A percentile compares a stretch with the other conserved stretches of the same genome.
Conservation (phyloP, 2,113 vertebrate species). For the Amphiprion ocellaris region DNA sequence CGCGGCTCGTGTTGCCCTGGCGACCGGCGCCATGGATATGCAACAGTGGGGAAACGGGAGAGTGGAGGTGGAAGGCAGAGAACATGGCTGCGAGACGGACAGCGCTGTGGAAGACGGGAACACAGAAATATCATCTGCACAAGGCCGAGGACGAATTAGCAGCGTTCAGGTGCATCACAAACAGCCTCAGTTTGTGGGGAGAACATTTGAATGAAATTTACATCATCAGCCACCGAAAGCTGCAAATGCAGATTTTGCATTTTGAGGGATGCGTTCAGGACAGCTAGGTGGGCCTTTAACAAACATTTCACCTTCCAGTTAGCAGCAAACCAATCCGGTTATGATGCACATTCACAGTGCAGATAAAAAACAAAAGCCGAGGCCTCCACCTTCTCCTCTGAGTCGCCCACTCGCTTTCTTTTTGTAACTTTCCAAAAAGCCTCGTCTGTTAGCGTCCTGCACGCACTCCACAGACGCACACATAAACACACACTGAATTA, state of each 20-base stretch:
- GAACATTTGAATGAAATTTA: constrained; percentile 74
- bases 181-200: neutral
- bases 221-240: constrained; percentile 31
- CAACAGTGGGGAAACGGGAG: constrained; percentile 66
- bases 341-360: neutral
- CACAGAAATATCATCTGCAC: too few species aligned
- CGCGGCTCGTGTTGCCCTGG: constrained; percentile 77
- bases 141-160: too few species aligned
- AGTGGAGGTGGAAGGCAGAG: constrained; percentile 56
- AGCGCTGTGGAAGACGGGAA: neutral
- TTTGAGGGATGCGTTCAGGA: neutral
- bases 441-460: constrained; percentile 22
- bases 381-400: constrained; percentile 31
- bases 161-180: neutral
- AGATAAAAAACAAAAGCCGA: neutral
- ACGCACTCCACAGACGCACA: constrained; percentile 55
- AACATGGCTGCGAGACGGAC: neutral
- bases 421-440: constrained; percentile 59
- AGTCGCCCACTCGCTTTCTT: constrained; percentile 36
- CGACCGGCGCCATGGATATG: constrained; percentile 83
- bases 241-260: constrained; percentile 22
- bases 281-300: neutral
- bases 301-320: neutral
- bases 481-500: constrained; percentile 79
- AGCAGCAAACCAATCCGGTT: neutral